phyloP scores from a whole-genome alignment of 2,797 vertebrate species.

The Spinibarbus caldwelli region DNA sequence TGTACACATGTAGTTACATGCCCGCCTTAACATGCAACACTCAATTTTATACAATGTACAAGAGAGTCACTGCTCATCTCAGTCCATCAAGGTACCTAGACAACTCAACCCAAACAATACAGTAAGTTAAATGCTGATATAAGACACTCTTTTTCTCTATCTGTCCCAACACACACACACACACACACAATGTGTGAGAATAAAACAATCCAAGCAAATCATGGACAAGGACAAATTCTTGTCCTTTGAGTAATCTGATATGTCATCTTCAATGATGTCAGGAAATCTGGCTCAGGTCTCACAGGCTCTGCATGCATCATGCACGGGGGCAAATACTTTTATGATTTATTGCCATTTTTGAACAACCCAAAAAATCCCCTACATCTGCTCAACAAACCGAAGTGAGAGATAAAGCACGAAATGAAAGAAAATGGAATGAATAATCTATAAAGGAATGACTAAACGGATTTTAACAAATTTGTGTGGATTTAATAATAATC shows the following conservation, averaged over 20 bases:
- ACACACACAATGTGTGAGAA: constrained; percentile 56
- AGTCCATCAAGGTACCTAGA: not conserved
- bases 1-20: not conserved
- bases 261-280: constrained; percentile 82
- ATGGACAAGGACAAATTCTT: constrained; percentile 88
- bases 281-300: constrained; percentile 70
- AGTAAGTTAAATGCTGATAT: not conserved
- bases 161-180: constrained; percentile 42
- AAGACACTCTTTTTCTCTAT: constrained; percentile 18
- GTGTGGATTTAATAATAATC: not conserved
- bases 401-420: not conserved
- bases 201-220: constrained; percentile 73
- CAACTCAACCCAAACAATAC: constrained; percentile 9
- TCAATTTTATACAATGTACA: not conserved
- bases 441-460: not conserved
- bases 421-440: not conserved
- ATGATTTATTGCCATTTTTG: constrained; percentile 28
- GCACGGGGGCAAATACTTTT: constrained; percentile 45
- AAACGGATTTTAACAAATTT: not conserved
- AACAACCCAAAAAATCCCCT: not conserved
- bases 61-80: not conserved
- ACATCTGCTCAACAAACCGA: not conserved
- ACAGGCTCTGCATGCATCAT: constrained; percentile 48
- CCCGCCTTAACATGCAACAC: not conserved
- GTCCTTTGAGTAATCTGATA: constrained; percentile 88